These are phyloP conservation scores for Aspidiotus destructor DNA, from an alignment of 2,888 invertebrate genomes.

Conservation along the genomic window DNA sequence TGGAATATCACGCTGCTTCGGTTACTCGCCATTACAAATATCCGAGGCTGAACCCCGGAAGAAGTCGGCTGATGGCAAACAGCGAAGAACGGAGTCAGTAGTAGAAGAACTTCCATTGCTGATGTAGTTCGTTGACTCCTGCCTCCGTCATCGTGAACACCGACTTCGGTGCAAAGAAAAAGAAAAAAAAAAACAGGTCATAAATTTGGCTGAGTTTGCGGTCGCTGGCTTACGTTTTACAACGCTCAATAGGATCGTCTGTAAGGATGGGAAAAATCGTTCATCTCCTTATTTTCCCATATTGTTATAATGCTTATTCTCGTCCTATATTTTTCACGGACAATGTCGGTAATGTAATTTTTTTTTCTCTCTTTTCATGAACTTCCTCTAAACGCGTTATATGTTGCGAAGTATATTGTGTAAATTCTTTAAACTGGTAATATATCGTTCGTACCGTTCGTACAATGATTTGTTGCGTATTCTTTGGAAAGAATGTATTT, in stretches of 20 bases:
- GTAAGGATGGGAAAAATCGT: constrained; percentile 11
- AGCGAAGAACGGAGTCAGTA: constrained; percentile 29
- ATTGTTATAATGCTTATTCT: neutral
- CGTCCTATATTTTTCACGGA: neutral
- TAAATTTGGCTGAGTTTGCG: constrained; percentile 24
- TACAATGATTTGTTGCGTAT: too few relatives aligned
- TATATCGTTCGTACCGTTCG: too few relatives aligned
- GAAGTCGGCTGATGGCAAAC: constrained; percentile 26
- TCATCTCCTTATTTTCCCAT: neutral
- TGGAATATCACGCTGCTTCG: constrained; percentile 4
- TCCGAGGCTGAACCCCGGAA: constrained; percentile 26
- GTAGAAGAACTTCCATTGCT: constrained; percentile 29
- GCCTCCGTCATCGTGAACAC: constrained; percentile 27
- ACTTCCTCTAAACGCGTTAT: neutral
- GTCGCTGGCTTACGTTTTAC: constrained; percentile 27
- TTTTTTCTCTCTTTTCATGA: neutral
- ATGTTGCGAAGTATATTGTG: neutral
- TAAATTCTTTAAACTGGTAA: neutral
- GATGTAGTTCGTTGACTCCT: constrained; percentile 27
- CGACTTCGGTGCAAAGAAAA: constrained; percentile 19
- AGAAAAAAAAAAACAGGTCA: constrained; percentile 24
- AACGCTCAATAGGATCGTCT: constrained; percentile 1
- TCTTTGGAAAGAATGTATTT: too few relatives aligned
- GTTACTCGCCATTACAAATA: constrained; percentile 23
- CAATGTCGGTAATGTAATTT: neutral